These are phyloP conservation scores for Drosophila nebulosa DNA, from an alignment of 1,140 invertebrate species.

Conservation along the genomic window DNA sequence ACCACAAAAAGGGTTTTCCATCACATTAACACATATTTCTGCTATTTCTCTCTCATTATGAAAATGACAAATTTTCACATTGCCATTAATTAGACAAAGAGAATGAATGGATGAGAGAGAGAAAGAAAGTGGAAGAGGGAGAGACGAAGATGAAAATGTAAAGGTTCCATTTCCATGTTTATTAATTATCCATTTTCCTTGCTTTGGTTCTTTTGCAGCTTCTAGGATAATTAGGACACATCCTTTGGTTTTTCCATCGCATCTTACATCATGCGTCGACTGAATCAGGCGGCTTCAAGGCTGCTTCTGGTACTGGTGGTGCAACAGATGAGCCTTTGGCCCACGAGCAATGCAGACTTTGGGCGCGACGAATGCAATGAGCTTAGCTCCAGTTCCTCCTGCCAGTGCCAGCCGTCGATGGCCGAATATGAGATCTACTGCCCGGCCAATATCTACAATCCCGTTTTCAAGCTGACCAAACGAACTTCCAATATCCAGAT, in stretches of 20 bases:
- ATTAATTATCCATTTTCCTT: background rate
- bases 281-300: conserved; percentile 9
- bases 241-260: background rate
- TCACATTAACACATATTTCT: conserved; percentile 20
- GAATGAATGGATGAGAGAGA: no score
- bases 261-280: conserved; percentile 28
- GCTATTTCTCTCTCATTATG: conserved; percentile 20
- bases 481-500: conserved; percentile 55
- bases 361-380: conserved; percentile 66
- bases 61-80: conserved; percentile 22
- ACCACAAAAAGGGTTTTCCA: conserved; percentile 1
- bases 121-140: no score
- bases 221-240: background rate
- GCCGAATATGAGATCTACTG: conserved; percentile 66
- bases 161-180: background rate
- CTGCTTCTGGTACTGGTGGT: conserved; percentile 43
- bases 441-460: conserved; percentile 48
- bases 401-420: conserved; percentile 54
- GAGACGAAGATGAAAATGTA: no score
- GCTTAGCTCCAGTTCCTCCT: conserved; percentile 37
- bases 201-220: background rate
- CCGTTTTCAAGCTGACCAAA: conserved; percentile 62
- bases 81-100: conserved; percentile 17
- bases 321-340: conserved; percentile 36
- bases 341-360: conserved; percentile 31